phyloP scores from a whole-genome alignment of 2,113 vertebrate genomes.

The Takifugu flavidus region DNA sequence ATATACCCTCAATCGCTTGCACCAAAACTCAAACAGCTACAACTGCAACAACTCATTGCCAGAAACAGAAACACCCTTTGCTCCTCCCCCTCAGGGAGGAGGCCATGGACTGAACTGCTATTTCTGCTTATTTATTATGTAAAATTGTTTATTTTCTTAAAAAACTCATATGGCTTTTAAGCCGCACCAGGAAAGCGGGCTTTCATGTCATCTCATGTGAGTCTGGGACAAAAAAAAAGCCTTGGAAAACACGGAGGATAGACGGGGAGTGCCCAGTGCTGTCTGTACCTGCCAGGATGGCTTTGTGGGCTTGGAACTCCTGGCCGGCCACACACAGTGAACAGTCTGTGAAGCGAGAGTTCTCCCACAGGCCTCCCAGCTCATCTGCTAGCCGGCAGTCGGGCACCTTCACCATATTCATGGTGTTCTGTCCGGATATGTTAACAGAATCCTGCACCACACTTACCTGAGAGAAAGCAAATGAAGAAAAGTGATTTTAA shows the following conservation, averaged over 20 bases:
- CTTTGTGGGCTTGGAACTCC: constrained; percentile 98
- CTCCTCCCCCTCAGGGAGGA: too few species aligned
- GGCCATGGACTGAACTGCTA: too few species aligned
- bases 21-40: background rate
- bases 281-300: constrained; percentile 91
- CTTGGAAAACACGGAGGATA: background rate
- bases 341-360: constrained; percentile 96
- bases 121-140: too few species aligned
- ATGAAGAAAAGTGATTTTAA: background rate
- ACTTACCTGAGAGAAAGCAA: constrained; percentile 80
- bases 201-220: too few species aligned
- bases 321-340: constrained; percentile 94
- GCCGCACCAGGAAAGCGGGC: too few species aligned
- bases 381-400: constrained; percentile 96
- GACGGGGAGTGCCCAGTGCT: background rate
- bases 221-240: too few species aligned
- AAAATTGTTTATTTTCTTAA: too few species aligned
- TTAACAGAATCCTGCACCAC: constrained; percentile 98
- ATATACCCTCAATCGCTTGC: background rate
- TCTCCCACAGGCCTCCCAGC: constrained; percentile 95
- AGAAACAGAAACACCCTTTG: too few species aligned
- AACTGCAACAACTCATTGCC: background rate
- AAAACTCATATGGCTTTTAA: too few species aligned
- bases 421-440: constrained; percentile 97
- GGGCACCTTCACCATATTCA: constrained; percentile 99